Conservation (phyloP, 2,113 vertebrate genomes). For the Bagarius yarrelli region DNA sequence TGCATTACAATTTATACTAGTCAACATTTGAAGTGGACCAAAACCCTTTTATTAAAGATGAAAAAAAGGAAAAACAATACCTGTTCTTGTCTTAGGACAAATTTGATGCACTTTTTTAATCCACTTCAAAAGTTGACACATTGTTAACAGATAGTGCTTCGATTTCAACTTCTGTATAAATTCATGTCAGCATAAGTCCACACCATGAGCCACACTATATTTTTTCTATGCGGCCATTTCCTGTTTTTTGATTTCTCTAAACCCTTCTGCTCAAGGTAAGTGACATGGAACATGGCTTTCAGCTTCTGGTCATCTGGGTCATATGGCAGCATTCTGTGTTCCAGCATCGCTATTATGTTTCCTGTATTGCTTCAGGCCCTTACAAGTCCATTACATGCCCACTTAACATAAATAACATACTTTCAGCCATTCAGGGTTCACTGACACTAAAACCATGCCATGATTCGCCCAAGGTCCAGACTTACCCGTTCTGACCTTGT, state of each 20-base stretch:
- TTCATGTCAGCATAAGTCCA: not conserved
- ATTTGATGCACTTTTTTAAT: too few species aligned
- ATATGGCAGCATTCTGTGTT: conserved; percentile 48
- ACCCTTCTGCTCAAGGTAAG: not conserved
- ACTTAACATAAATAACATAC: conserved; percentile 68
- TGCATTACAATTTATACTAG: too few species aligned
- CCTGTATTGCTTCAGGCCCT: conserved; percentile 61
- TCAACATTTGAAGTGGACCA: too few species aligned
- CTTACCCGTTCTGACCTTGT: conserved; percentile 63
- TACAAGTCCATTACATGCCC: conserved; percentile 72
- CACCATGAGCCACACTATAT: not conserved
- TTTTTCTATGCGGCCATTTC: not conserved
- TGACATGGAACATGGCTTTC: conserved; percentile 23
- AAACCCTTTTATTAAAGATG: too few species aligned
- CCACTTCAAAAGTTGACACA: too few species aligned
- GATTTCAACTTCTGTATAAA: not conserved
- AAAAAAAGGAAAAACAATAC: too few species aligned
- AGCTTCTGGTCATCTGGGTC: conserved; percentile 44
- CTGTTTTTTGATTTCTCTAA: conserved; percentile 17
- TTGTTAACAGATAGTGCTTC: not conserved
- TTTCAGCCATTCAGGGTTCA: conserved; percentile 63
- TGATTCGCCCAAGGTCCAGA: conserved; percentile 53
- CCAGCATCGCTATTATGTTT: conserved; percentile 53
- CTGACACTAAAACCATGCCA: conserved; percentile 56
- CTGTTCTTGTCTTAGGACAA: too few species aligned